Base-by-base conservation (phyloP, 2,888 invertebrate species). In the Teinopalpus imperialis region DNA sequence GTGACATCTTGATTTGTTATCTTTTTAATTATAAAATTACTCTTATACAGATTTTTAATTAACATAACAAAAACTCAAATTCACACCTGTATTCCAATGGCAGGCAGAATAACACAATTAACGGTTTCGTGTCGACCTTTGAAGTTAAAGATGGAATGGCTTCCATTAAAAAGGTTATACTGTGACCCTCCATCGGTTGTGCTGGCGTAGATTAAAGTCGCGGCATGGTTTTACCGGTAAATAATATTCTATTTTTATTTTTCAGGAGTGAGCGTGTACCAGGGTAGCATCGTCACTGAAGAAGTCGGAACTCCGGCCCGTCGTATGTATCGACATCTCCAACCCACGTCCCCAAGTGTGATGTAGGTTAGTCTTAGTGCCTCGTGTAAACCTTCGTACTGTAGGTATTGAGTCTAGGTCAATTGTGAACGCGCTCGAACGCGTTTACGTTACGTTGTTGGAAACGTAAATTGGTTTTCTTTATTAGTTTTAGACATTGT, bases 291-390 rank as follows among this genome's bases (percentile, higher is more conserved):
- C 59, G 63, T 47, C 54, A 49, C 51, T 37, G 57, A 62, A 61
- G 67, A 63, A 48, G 52, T 59, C 4, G 57, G 36, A 50, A 50
- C 55, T 56, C 53, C 52, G 55, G 29, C 53, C 43, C 30, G 40
- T 30, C 49, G 50, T 3, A 2, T 16, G 35, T 50, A 47, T 46
- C 56, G 46, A 34, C 40, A 43, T 52, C 51, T 29, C 39, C 23
- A 12, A 10, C 14, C 35, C 55, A 52, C 57, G 57, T 52, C 53
- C 49, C 58, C 26, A 26, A 31, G 68, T 59, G 62, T 66, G 69
- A 71, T 45, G 60, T 78, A 71, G 68, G 69, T 70, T 69, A 72
- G 75, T 67, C 57, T 57, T 66, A 66, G 64, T 48, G 51, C 52
- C 48, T 18, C 23, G n/a, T 21, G 37, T 43, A 29, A 13, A 36